These are phyloP conservation scores for Bolinopsis microptera DNA, from an alignment of 37 sponge, comb jelly and placozoan genomes.

Conservation along the genomic window DNA sequence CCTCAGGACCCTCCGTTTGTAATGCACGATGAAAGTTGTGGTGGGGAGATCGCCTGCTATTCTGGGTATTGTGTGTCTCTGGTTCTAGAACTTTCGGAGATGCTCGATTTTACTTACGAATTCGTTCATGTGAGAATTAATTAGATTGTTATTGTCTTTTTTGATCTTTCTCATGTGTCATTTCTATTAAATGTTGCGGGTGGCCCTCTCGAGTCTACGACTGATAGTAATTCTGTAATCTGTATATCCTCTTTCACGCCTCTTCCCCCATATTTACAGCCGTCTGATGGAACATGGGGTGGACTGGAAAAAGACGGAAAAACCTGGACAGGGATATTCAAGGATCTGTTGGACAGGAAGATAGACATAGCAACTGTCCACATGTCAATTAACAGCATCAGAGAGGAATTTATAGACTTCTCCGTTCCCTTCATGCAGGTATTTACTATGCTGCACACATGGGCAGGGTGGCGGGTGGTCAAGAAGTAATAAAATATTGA, in stretches of 20 bases:
- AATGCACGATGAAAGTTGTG: neutral
- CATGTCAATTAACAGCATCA: conserved; percentile 56
- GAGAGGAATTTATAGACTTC: conserved; percentile 37
- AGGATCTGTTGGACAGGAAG: conserved; percentile 23
- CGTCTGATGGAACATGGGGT: conserved; percentile 55
- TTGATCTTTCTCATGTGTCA: too few relatives aligned
- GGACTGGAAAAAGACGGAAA: conserved; percentile 15
- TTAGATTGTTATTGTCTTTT: too few relatives aligned
- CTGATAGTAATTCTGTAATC: too few relatives aligned
- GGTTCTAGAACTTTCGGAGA: conserved; percentile 11
- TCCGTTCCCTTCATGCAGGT: conserved; percentile 66
- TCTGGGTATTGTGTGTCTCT: conserved; percentile 52
- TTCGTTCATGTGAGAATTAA: conserved; percentile 5
- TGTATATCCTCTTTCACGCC: neutral
- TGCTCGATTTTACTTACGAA: conserved; percentile 49
- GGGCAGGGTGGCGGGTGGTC: too few relatives aligned
- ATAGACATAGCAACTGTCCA: conserved; percentile 58
- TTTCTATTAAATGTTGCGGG: too few relatives aligned
- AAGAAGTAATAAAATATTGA: too few relatives aligned
- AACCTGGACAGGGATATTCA: conserved; percentile 57
- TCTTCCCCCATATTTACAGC: too few relatives aligned
- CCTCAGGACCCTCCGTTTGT: conserved; percentile 64
- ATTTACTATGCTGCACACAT: too few relatives aligned
- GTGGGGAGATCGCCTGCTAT: conserved; percentile 4
- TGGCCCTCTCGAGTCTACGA: too few relatives aligned